Base-by-base conservation (phyloP, 1,140 invertebrate species). In the Stegodyphus dumicola region DNA sequence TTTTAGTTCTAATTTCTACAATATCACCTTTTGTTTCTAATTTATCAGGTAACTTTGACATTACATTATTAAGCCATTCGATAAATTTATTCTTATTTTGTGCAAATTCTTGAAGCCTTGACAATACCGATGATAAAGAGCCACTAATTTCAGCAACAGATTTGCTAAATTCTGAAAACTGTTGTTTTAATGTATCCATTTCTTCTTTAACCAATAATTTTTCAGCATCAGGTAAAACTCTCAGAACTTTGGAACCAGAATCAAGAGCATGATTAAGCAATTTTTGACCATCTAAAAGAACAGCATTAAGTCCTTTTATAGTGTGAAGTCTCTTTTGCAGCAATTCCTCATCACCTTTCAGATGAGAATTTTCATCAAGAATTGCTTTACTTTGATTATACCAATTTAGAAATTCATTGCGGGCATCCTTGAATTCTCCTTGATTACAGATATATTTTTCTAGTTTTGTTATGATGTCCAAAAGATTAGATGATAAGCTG, bases 401-500 rank as follows among this genome's bases (percentile, higher is more conserved):
- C 96, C 96, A 98, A 54, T 93, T 92, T 85, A 96, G 93, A 87
- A 96, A 92, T 88, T 96, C 94, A 87, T 94, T 93, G 89, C 95
- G 96, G 6, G 95, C 95, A 88, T 95, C 95, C 1, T 95, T 91
- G 90, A 97, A 97, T 89, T 97, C 95, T 0, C 95, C 96, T 85
- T 97, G 95, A 90, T 97, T 96, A 1, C 94, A 95, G 0, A 97
- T 90, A 90, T 95, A 96, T 91, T 97, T 97, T 89, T 97, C 95
- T 5, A 96, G 94, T 89, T 94, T 94, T 2, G 94, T 94, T 2
- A 97, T 94, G 18, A 96, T 90, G 75, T 88, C 88, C 69, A 65
- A 66, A 77, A 88, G 70, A 64, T 66, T 87, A 18, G 74, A 48
- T 10, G 77, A 53, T 13, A 88, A 69, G 10, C 48, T 65, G 64